Evolutionary conservation across 1,140 invertebrate genomes (phyloP).

Genomic region (Pogonus chalceus): DNA sequence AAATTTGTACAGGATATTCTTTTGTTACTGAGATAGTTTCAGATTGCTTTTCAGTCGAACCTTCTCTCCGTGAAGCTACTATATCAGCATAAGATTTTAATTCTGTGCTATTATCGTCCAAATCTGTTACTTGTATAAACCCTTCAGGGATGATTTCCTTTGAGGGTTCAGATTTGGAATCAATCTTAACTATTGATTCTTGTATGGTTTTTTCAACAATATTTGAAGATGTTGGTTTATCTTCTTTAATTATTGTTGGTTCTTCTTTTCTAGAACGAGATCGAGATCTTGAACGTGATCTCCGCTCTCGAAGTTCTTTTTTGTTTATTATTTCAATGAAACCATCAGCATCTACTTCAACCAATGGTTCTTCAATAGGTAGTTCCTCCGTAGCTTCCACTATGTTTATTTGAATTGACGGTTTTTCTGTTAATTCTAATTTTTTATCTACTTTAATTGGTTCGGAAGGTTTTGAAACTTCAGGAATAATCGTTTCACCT

Average conservation of each 20-base stretch:
- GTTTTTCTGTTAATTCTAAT: constrained; percentile 26
- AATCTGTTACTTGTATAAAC: constrained; percentile 6
- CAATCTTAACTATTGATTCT: constrained; percentile 37
- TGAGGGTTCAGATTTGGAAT: constrained; percentile 22
- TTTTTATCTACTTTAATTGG: constrained; percentile 34
- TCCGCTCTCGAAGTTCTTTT: constrained; percentile 34
- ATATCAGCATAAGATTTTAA: constrained; percentile 14
- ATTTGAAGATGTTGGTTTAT: background rate
- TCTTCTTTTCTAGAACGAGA: constrained; percentile 9
- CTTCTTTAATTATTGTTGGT: constrained; percentile 5
- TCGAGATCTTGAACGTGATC: constrained; percentile 21
- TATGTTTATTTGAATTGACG: background rate
- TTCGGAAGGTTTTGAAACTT: constrained; percentile 14
- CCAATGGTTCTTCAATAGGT: constrained; percentile 27
- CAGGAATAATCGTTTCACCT: constrained; percentile 15
- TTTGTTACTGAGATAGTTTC: background rate
- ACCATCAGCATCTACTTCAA: constrained; percentile 39
- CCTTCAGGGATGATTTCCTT: constrained; percentile 31
- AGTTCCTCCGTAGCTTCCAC: constrained; percentile 21
- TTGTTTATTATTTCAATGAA: constrained; percentile 39
- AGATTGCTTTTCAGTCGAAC: constrained; percentile 11
- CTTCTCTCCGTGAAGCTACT: constrained; percentile 10
- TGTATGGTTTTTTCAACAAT: constrained; percentile 27
- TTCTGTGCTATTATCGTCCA: constrained; percentile 1
- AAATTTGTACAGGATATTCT: constrained; percentile 15